phyloP scores from a whole-genome alignment of 2,113 vertebrate species.

The Gopherus flavomarginatus region DNA sequence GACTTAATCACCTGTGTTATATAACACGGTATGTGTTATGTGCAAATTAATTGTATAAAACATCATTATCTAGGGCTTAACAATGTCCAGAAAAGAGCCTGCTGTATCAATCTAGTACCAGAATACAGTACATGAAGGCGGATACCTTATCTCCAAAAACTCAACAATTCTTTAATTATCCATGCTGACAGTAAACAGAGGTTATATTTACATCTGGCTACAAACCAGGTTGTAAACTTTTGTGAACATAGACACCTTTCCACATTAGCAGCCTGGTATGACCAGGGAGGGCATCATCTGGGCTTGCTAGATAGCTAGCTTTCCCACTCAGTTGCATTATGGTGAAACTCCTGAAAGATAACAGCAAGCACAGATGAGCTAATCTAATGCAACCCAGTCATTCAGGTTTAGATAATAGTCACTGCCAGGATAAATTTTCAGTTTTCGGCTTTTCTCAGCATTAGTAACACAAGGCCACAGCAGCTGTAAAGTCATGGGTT shows the following conservation, averaged over 20 bases:
- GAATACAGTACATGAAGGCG: background rate
- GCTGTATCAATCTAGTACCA: background rate
- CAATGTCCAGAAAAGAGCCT: background rate
- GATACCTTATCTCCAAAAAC: background rate
- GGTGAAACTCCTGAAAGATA: constrained; percentile 35
- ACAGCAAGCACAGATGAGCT: constrained; percentile 34
- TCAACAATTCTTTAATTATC: background rate
- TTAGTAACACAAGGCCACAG: background rate
- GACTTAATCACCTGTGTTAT: background rate
- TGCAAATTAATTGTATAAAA: background rate
- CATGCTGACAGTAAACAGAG: background rate
- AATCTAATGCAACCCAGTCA: constrained; percentile 55
- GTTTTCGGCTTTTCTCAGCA: constrained; percentile 56
- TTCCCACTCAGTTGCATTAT: constrained; percentile 21
- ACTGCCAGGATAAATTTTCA: constrained; percentile 59
- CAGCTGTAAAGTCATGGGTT: constrained; percentile 56
- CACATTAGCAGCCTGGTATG: background rate
- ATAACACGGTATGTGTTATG: background rate
- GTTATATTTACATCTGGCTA: background rate
- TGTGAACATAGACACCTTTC: background rate
- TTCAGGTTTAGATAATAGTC: constrained; percentile 47
- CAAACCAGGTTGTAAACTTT: background rate
- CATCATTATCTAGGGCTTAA: background rate
- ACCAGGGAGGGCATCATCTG: background rate
- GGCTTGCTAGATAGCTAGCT: constrained; percentile 12